A percentile compares a stretch with the other conserved stretches of the same genome.
phyloP scores from a whole-genome alignment of 2,113 vertebrate species.

The Neolamprologus hecqui region DNA sequence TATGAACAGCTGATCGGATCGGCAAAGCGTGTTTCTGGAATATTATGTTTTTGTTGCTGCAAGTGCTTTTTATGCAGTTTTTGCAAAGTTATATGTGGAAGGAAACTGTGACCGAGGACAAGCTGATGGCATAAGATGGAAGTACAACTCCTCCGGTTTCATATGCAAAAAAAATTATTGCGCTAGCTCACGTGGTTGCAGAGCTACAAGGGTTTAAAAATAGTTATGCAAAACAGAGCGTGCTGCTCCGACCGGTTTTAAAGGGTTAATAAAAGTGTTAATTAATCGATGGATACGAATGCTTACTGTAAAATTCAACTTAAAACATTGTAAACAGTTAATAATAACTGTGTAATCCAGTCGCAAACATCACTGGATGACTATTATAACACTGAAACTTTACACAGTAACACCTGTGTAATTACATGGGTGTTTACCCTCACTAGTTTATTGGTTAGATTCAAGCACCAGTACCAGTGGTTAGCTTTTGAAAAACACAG shows the following conservation, averaged over 20 bases:
- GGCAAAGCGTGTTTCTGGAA: too few relatives aligned
- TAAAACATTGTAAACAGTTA: rapidly evolving
- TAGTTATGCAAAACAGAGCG: too few relatives aligned
- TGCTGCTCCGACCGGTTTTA: rapidly evolving
- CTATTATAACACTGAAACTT: neutral
- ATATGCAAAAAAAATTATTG: too few relatives aligned
- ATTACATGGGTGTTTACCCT: rapidly evolving
- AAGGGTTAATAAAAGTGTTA: neutral
- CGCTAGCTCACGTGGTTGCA: rapidly evolving
- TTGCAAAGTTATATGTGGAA: too few relatives aligned
- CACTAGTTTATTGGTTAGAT: neutral
- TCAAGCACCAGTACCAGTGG: neutral
- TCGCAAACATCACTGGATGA: neutral
- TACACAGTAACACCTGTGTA: neutral
- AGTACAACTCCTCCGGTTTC: too few relatives aligned
- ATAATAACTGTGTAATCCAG: neutral
- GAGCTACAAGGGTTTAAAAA: rapidly evolving
- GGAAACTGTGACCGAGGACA: too few relatives aligned
- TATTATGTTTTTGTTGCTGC: too few relatives aligned
- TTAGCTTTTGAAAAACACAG: rapidly evolving
- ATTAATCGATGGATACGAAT: rapidly evolving
- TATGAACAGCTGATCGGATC: too few relatives aligned
- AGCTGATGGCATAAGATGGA: too few relatives aligned
- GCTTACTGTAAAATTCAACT: neutral
- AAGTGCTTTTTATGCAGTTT: too few relatives aligned